Base-by-base conservation (phyloP, 2,888 invertebrate species). In the Ischnus inquisitorius region DNA sequence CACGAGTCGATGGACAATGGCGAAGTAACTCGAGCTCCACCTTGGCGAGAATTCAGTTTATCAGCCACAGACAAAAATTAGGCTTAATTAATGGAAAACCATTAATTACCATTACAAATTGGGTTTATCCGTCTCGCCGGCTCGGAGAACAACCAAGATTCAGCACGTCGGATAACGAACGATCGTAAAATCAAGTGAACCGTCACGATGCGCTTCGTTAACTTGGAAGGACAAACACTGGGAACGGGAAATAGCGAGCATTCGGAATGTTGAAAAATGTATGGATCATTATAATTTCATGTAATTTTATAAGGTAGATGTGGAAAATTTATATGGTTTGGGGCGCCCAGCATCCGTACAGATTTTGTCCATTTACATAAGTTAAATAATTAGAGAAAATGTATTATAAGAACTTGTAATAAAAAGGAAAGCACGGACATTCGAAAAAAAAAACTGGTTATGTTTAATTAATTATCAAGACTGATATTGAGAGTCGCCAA, bases 191-290 rank as follows among this genome's bases (percentile, higher is more conserved):
- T 1, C 25, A n/a, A 60, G n/a, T n/a, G 28, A 60, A n/a, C 8
- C 12, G 22, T 60, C 25, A 28, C 60, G 60, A 60, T 14, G 28
- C 25, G 28, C 28, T 60, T 60, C 60, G 60, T 60, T 60, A 60
- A 60, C 60, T 60, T 60, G n/a, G 2, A 14, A 5, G 14, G 60
- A 60, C 14, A 28, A 60, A 14, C 3, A 28, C 28, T 4, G 8
- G 12, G 25, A 28, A 25, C 16, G 34, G 54, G 48, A 62, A 62
- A 10, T 41, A 19, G 43, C 57, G 39, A 28, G 4, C 8, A 1
- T 60, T 12, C 25, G 60, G n/a, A 25, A 28, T 28, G 28, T 5
- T 22, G 48, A 25, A 48, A 22, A 57, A 41, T 4, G 19, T 14
- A 60, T 28, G 14, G 10, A 14, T 25, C 5, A 60, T 48, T n/a